Conservation (phyloP, 1,140 invertebrate genomes). For the Diachasma alloeum region DNA sequence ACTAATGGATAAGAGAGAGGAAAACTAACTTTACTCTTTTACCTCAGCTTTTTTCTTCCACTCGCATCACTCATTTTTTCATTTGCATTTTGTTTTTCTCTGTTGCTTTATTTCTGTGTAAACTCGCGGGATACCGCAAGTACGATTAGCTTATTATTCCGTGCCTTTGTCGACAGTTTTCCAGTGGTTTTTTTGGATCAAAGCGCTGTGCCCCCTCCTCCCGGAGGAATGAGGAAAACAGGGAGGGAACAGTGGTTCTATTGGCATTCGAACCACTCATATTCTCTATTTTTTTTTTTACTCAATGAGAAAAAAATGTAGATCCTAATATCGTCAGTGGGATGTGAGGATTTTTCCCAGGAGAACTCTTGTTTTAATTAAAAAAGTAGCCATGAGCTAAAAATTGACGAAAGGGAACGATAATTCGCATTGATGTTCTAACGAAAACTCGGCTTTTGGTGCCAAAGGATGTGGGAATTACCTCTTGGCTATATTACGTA, state of each 20-base stretch:
- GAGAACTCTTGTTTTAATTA: slow-evolving; percentile 18
- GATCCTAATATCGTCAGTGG: slow-evolving; percentile 39
- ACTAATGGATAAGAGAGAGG: slow-evolving; percentile 5
- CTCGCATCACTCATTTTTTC: not conserved
- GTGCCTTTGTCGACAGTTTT: slow-evolving; percentile 47
- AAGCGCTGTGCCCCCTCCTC: not conserved
- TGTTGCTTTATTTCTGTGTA: slow-evolving; percentile 6
- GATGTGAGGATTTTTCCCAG: slow-evolving; percentile 14
- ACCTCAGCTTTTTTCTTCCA: not conserved
- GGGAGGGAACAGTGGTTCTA: not conserved
- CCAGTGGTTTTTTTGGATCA: not conserved
- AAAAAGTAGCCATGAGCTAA: slow-evolving; percentile 8
- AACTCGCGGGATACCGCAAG: slow-evolving; percentile 41
- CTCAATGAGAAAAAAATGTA: not conserved
- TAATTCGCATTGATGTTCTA: slow-evolving; percentile 5
- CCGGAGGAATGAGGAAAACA: not conserved
- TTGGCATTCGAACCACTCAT: slow-evolving; percentile 30
- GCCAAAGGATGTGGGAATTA: not conserved
- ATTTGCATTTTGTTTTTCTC: not conserved
- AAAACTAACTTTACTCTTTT: not conserved
- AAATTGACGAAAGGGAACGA: not conserved
- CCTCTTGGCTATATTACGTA: slow-evolving; percentile 12
- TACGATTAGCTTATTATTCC: slow-evolving; percentile 55
- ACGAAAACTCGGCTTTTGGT: not conserved
- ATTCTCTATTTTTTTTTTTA: not conserved